Evolutionary conservation across 2,797 vertebrate genomes (phyloP).

Genomic region (Lepilemur septentrionalis): DNA sequence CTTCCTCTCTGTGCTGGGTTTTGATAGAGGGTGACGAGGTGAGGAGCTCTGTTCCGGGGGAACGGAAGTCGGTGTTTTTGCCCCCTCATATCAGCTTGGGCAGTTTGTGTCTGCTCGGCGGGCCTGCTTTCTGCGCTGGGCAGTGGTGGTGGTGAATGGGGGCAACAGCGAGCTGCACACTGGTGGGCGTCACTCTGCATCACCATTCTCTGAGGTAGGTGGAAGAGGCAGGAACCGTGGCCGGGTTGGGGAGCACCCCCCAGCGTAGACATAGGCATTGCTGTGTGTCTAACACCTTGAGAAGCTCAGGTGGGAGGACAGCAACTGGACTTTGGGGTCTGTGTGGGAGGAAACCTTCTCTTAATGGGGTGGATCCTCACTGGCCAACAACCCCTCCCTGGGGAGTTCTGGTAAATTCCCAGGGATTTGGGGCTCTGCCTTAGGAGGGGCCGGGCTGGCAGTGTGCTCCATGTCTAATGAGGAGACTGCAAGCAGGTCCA

Average conservation of each 20-base stretch:
- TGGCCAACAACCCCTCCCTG: background rate
- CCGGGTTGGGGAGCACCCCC: background rate
- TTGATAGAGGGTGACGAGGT: background rate
- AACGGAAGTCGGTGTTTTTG: background rate
- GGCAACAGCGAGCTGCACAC: background rate
- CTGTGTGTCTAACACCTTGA: background rate
- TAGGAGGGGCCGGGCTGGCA: background rate
- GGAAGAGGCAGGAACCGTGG: background rate
- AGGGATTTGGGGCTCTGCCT: background rate
- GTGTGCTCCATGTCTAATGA: background rate
- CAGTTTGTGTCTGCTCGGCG: background rate
- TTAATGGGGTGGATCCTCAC: background rate
- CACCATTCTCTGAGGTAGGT: background rate
- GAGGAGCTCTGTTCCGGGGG: background rate
- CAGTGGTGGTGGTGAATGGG: background rate
- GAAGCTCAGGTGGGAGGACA: background rate
- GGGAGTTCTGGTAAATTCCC: background rate
- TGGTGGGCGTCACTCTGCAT: background rate
- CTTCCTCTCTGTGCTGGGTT: background rate
- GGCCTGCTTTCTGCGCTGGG: background rate
- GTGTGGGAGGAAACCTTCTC: background rate
- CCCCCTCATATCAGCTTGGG: too few species aligned
- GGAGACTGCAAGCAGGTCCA: rapidly evolving
- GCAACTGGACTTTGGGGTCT: background rate
- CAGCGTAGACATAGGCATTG: background rate